A percentile compares a stretch with the other conserved stretches of the same genome.
Evolutionary conservation across 2,888 invertebrate species (phyloP).

Genomic region (Coremacera marginata): DNA sequence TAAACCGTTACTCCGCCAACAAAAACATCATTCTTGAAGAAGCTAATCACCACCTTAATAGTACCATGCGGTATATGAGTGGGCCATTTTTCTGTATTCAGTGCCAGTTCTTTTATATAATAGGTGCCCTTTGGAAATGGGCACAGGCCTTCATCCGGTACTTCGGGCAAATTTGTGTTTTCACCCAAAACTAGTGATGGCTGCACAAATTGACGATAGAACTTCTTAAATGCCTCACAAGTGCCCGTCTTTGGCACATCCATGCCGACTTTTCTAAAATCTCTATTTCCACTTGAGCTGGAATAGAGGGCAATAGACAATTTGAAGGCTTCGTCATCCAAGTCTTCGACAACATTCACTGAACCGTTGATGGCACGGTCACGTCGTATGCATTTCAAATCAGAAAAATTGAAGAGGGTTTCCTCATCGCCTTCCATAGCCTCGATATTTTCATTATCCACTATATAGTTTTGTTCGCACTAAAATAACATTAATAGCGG

Average conservation of each 20-base stretch:
- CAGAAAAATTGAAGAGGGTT: conserved; percentile 51
- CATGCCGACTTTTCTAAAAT: conserved; percentile 57
- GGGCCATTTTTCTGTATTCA: conserved; percentile 60
- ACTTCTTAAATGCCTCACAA: conserved; percentile 60
- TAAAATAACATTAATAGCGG: not conserved
- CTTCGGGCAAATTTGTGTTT: conserved; percentile 56
- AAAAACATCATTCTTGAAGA: conserved; percentile 52
- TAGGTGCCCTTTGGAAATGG: conserved; percentile 59
- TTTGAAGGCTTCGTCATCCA: conserved; percentile 57
- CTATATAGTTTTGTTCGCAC: conserved; percentile 53
- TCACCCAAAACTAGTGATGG: conserved; percentile 56
- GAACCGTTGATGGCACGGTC: conserved; percentile 58
- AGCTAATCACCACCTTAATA: conserved; percentile 56
- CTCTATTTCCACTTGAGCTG: conserved; percentile 57
- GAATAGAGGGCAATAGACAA: conserved; percentile 56
- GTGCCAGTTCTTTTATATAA: conserved; percentile 53
- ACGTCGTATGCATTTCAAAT: conserved; percentile 53
- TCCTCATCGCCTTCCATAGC: conserved; percentile 54
- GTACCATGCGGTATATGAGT: conserved; percentile 59
- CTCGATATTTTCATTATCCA: conserved; percentile 55
- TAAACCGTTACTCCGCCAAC: conserved; percentile 54
- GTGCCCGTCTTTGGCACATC: conserved; percentile 58
- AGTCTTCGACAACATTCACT: conserved; percentile 53
- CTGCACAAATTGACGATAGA: conserved; percentile 58
- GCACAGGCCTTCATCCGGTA: conserved; percentile 55